phyloP scores from a whole-genome alignment of 2,797 vertebrate species.

The Mus minutoides region DNA sequence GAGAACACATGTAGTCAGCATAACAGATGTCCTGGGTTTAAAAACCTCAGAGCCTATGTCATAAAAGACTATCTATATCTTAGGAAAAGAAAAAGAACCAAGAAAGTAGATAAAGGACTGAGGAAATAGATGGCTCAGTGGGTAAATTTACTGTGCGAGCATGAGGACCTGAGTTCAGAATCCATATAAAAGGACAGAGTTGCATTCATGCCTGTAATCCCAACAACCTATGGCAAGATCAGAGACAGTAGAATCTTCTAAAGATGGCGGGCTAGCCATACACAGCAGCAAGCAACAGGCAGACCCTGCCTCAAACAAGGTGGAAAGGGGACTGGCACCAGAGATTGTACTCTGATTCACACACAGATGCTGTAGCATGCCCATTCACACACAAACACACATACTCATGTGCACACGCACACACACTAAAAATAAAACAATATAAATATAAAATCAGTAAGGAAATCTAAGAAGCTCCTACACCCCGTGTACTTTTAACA shows the following conservation, averaged over 20 bases:
- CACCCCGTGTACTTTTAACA: neutral
- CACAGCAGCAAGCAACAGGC: neutral
- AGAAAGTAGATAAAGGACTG: neutral
- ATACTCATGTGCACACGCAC: neutral
- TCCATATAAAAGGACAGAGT: neutral
- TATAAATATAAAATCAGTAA: neutral
- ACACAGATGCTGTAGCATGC: neutral
- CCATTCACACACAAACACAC: neutral
- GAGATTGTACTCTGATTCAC: neutral
- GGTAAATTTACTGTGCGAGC: no score
- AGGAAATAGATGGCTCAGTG: neutral
- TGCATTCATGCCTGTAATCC: neutral
- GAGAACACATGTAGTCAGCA: constrained; percentile 37
- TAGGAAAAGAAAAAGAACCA: constrained; percentile 53
- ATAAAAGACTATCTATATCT: constrained; percentile 40
- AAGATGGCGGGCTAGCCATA: neutral
- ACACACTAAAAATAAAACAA: neutral
- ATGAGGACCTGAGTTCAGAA: neutral
- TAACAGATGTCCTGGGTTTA: constrained; percentile 27
- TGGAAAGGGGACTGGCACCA: neutral
- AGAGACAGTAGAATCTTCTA: neutral
- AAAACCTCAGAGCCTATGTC: constrained; percentile 13
- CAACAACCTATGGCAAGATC: neutral
- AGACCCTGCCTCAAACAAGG: neutral
- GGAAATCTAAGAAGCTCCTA: constrained; percentile 17